These are phyloP conservation scores for Cataglyphis albicans DNA, from an alignment of 2,888 invertebrate genomes.

Conservation along the genomic window DNA sequence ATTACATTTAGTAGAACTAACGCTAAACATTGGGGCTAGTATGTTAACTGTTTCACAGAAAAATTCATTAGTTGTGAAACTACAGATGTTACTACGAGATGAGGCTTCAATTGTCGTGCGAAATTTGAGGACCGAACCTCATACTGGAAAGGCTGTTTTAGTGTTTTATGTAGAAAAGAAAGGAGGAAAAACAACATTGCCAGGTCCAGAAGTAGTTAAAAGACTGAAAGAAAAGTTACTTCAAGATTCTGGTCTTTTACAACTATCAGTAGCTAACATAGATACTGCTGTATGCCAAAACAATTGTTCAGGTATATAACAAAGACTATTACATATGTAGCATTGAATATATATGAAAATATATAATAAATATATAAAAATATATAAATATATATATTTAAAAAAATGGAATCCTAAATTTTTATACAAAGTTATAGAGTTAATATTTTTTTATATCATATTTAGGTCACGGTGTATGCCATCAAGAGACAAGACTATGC, in stretches of 20 bases:
- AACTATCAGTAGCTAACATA: slow-evolving; percentile 91
- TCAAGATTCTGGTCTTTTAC: slow-evolving; percentile 90
- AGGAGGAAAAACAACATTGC: slow-evolving; percentile 86
- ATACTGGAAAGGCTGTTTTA: slow-evolving; percentile 87
- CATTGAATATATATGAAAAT: no score
- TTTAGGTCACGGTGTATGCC: slow-evolving; percentile 93
- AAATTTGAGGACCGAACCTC: slow-evolving; percentile 86
- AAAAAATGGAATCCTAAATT: neutral
- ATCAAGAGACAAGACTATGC: slow-evolving; percentile 93
- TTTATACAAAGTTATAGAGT: neutral
- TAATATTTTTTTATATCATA: slow-evolving; percentile 27
- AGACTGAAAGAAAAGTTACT: slow-evolving; percentile 90
- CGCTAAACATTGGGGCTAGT: slow-evolving; percentile 91
- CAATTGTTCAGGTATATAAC: slow-evolving; percentile 91
- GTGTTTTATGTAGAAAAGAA: slow-evolving; percentile 90
- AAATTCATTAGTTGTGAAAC: slow-evolving; percentile 92
- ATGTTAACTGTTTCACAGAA: slow-evolving; percentile 90
- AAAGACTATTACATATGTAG: slow-evolving; percentile 9
- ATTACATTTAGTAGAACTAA: slow-evolving; percentile 93
- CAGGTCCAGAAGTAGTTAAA: slow-evolving; percentile 90
- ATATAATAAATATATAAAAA: no score
- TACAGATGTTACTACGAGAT: slow-evolving; percentile 92
- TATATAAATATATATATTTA: neutral
- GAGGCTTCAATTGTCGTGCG: slow-evolving; percentile 88
- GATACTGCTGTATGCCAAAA: slow-evolving; percentile 96